A percentile compares a stretch with the other conserved stretches of the same genome.
Evolutionary conservation across 2,888 invertebrate genomes (phyloP).

Genomic region (Dorcus hopei): DNA sequence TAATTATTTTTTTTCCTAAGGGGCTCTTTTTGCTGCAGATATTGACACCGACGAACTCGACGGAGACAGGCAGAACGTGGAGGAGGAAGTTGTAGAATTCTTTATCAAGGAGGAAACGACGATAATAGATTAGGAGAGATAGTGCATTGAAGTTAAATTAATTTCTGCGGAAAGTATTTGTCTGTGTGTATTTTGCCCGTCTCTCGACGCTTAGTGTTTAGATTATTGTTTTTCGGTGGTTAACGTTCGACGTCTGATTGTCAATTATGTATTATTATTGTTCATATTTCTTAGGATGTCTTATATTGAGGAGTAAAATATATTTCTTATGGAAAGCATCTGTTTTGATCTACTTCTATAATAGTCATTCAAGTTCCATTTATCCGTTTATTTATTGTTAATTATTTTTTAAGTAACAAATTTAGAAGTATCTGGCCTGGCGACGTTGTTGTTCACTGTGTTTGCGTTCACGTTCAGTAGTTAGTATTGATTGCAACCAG

Average conservation of each 20-base stretch:
- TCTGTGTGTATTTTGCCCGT: not conserved
- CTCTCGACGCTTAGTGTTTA: no score
- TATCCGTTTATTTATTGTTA: no score
- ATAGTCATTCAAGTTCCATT: no score
- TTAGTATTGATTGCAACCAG: no score
- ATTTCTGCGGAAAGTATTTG: not conserved
- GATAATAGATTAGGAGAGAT: slow-evolving; percentile 61
- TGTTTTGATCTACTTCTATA: not conserved
- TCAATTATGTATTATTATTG: not conserved
- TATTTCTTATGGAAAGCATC: slow-evolving; percentile 3
- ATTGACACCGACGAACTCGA: slow-evolving; percentile 92
- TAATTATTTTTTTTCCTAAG: not conserved
- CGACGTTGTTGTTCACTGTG: no score
- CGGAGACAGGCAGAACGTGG: slow-evolving; percentile 79
- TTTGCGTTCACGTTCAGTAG: no score
- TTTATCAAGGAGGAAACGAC: slow-evolving; percentile 94
- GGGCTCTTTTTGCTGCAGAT: slow-evolving; percentile 57
- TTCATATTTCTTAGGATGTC: slow-evolving; percentile 7
- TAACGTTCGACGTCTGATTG: no score
- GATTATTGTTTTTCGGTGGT: no score
- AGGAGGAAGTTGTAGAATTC: slow-evolving; percentile 96
- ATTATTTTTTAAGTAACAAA: no score
- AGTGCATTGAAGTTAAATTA: not conserved
- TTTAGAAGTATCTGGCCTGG: no score
- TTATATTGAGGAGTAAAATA: slow-evolving; percentile 6